Evolutionary conservation across 2,797 vertebrate genomes (phyloP).

Genomic region (Fratercula arctica): DNA sequence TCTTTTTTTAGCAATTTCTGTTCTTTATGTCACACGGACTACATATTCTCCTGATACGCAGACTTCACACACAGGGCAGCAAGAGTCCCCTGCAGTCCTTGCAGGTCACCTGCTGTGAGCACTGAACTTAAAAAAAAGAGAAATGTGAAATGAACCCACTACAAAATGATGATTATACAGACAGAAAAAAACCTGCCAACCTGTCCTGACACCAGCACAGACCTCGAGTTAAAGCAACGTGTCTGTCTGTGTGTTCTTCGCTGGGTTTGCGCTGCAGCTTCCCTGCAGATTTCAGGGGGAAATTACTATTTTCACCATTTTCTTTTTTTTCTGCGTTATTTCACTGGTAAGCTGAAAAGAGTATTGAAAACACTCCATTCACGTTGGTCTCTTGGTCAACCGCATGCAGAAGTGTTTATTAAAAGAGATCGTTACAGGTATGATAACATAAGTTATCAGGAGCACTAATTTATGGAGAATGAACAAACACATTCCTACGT

Average conservation of each 20-base stretch:
- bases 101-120: neutral
- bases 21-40: neutral
- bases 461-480: neutral
- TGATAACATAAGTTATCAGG: accelerated
- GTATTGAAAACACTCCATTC: neutral
- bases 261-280: neutral
- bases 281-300: neutral
- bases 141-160: neutral
- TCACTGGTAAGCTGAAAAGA: neutral
- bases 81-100: neutral
- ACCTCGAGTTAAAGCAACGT: neutral
- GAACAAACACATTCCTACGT: neutral
- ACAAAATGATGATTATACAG: neutral
- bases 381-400: neutral
- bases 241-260: accelerated
- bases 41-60: neutral
- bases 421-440: neutral
- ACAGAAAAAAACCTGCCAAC: neutral
- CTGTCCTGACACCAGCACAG: neutral
- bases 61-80: neutral
- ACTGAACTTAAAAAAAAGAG: neutral
- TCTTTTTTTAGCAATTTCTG: no score
- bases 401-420: accelerated
- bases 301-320: neutral
- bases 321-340: neutral